Evolutionary conservation across 2,113 vertebrate species (phyloP).

Genomic region (Melanerpes formicivorus): DNA sequence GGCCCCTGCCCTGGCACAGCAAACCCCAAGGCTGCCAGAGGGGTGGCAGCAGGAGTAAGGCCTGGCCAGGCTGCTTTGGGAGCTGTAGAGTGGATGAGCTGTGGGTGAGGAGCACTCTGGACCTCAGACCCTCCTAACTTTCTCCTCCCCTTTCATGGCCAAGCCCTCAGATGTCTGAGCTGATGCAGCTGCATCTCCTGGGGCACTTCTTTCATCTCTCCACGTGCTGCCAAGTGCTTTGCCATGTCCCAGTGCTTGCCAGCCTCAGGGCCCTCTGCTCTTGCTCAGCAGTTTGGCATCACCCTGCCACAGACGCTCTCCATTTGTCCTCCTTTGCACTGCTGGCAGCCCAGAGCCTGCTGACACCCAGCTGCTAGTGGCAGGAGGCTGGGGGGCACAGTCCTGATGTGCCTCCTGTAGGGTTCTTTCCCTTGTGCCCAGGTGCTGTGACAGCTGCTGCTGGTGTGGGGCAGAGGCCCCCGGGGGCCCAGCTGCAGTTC

Average conservation of each 20-base stretch:
- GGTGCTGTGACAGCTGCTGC: neutral
- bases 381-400: neutral
- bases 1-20: neutral
- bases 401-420: neutral
- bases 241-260: neutral
- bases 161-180: neutral
- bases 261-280: neutral
- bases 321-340: neutral
- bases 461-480: neutral
- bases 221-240: neutral
- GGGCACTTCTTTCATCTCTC: neutral
- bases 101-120: neutral
- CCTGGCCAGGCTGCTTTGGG: neutral
- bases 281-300: neutral
- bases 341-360: neutral
- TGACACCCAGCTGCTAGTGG: neutral
- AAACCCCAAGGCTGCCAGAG: neutral
- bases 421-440: neutral
- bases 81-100: neutral
- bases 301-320: neutral
- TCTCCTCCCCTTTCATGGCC: neutral
- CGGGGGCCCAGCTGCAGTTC: accelerated
- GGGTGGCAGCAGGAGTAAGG: neutral
- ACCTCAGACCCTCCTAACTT: neutral
- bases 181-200: neutral